phyloP scores from a whole-genome alignment of 2,888 invertebrate species.

The Aleiodes alternator region DNA sequence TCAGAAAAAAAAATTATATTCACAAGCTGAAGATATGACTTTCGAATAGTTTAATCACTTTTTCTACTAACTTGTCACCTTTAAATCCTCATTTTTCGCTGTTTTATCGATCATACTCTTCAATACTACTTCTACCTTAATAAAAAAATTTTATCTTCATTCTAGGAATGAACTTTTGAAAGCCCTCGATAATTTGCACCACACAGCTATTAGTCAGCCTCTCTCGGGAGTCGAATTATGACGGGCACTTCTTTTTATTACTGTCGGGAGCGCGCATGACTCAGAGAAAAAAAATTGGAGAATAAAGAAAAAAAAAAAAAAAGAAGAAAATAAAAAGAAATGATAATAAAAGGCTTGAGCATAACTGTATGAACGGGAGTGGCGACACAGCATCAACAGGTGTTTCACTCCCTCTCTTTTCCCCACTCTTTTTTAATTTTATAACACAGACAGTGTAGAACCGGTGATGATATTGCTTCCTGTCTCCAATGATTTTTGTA shows the following conservation, averaged over 20 bases:
- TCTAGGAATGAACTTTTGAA: neutral
- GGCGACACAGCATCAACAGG: conserved; percentile 23
- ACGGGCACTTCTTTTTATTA: conserved; percentile 2
- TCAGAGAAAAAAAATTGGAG: conserved; percentile 19
- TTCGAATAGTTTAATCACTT: too few species aligned
- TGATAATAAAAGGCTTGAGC: neutral
- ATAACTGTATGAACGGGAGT: too few species aligned
- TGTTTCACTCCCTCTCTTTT: conserved; percentile 11
- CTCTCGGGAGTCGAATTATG: conserved; percentile 29
- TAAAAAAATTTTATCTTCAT: too few species aligned
- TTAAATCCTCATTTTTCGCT: too few species aligned
- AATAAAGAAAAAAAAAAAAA: neutral
- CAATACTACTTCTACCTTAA: too few species aligned
- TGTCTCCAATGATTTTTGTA: conserved; percentile 27
- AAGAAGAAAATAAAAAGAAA: neutral
- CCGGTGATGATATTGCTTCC: conserved; percentile 24
- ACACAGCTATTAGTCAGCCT: conserved; percentile 15
- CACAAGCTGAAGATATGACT: too few species aligned
- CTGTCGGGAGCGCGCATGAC: neutral
- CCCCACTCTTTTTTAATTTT: conserved; percentile 6
- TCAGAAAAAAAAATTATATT: too few species aligned
- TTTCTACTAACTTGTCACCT: too few species aligned
- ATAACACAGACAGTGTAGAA: neutral
- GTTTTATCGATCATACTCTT: too few species aligned
- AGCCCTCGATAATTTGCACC: neutral